Percentiles rank a stretch among this genome's conserved stretches.
These are phyloP conservation scores for Phaonia tiefii DNA, from an alignment of 2,888 invertebrate species.

Conservation along the genomic window DNA sequence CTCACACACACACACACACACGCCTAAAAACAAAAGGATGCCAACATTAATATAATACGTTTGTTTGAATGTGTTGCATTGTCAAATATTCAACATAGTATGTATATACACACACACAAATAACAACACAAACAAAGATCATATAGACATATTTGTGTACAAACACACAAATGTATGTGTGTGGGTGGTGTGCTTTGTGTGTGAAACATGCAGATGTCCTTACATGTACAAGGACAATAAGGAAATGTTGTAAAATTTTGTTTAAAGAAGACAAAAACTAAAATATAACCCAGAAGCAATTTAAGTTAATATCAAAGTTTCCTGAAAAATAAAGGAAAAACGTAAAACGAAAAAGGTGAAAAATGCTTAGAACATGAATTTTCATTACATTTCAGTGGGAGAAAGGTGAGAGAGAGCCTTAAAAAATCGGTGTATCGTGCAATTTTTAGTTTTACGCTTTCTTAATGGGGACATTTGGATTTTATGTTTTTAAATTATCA, in stretches of 20 bases:
- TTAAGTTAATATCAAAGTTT: conserved; percentile 16
- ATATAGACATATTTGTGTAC: too few relatives aligned
- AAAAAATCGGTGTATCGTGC: too few relatives aligned
- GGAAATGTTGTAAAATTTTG: too few relatives aligned
- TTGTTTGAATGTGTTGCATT: conserved; percentile 8
- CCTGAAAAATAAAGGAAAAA: too few relatives aligned
- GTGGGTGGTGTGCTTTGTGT: background rate
- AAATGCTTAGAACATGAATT: too few relatives aligned
- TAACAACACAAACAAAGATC: too few relatives aligned
- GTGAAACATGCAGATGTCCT: conserved; percentile 9
- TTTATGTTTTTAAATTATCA: too few relatives aligned
- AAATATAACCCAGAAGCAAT: background rate
- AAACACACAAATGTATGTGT: background rate
- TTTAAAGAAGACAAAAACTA: background rate
- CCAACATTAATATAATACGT: conserved; percentile 22
- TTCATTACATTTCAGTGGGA: too few relatives aligned
- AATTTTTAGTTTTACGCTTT: too few relatives aligned
- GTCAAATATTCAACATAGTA: conserved; percentile 22
- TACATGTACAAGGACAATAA: background rate
- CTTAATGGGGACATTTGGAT: too few relatives aligned
- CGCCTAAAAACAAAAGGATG: conserved; percentile 29
- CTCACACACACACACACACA: background rate
- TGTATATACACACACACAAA: background rate
- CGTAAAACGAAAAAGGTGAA: too few relatives aligned
- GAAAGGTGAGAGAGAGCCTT: too few relatives aligned